Evolutionary conservation across 1,140 invertebrate genomes (phyloP), one percentile per base, ranked within the genome.

Genomic region (Aethina tumida): DNA sequence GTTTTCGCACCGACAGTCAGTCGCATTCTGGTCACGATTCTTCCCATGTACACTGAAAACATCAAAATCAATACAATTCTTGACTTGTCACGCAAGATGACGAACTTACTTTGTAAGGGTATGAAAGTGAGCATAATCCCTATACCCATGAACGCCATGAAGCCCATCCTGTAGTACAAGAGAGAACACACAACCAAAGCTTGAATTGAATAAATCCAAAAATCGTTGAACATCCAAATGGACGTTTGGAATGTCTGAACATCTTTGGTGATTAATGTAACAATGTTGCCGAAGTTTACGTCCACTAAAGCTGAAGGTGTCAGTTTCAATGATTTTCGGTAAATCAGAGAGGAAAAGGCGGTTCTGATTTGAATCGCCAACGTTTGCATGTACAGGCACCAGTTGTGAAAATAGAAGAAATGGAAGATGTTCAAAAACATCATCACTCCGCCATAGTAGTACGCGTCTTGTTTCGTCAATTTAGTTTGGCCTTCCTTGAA

Each of bases 201-300:
- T 53, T 90, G 81, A 6, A 89, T 47, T 1, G 89, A 85, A 0
- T 83, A 87, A 31, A 86, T 70, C 80, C 80, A 85, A 42, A 86
- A 65, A 53, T 81, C 82, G 58, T 85, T 80, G 8, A 49, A 18
- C 12, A 36, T 29, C 19, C 19, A 19, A 9, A 81, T 64, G 1
- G 73, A 72, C 20, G 70, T 66, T 53, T 86, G 81, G 50, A 86
- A 74, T 12, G 77, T 67, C 34, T 77, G 77, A 27, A 84, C 79
- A 59, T 96, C 91, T 62, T 94, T 96, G 8, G 88, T 90, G 43
- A 96, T 68, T 3, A 96, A 67, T 63, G 95, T 96, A 7, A 95
- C 81, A 55, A 95, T 79, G 66, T 95, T 82, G 4, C 91, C 90
- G 22, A 75, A 72, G 5, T 84, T 87, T 6, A 84, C 87, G 54